Percentiles rank a stretch among this genome's conserved stretches.
phyloP scores from a whole-genome alignment of 2,797 vertebrate genomes.

The Myotis vivesi region DNA sequence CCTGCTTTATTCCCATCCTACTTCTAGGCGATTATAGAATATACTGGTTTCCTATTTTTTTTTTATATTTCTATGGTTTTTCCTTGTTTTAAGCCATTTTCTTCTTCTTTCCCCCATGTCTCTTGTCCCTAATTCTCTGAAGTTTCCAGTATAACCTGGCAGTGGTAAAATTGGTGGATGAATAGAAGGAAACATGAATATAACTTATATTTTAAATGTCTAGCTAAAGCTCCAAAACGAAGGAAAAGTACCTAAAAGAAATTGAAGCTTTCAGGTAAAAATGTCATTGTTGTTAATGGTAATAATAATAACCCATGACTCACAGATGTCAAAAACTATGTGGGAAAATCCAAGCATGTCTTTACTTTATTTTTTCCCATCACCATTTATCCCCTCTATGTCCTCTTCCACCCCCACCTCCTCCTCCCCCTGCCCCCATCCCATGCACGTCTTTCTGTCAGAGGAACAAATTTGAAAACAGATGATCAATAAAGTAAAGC shows the following conservation, averaged over 20 bases:
- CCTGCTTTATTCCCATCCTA: not conserved
- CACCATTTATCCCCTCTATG: not conserved
- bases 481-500: not conserved
- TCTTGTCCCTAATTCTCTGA: not conserved
- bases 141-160: not conserved
- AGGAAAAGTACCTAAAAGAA: slow-evolving; percentile 2
- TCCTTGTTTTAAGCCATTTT: not conserved
- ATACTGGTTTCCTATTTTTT: not conserved
- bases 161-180: not conserved
- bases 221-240: not conserved
- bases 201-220: not conserved
- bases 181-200: not conserved
- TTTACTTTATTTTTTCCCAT: not conserved
- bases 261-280: not conserved
- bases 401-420: not conserved
- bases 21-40: not conserved
- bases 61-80: not conserved
- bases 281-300: not conserved
- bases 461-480: not conserved
- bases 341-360: not conserved
- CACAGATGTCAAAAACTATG: not conserved
- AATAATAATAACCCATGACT: not conserved
- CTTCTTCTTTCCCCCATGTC: rapidly evolving
- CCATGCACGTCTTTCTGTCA: not conserved
- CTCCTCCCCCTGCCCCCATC: not conserved